phyloP scores from a whole-genome alignment of 2,113 vertebrate species.

The Alethe diademata region DNA sequence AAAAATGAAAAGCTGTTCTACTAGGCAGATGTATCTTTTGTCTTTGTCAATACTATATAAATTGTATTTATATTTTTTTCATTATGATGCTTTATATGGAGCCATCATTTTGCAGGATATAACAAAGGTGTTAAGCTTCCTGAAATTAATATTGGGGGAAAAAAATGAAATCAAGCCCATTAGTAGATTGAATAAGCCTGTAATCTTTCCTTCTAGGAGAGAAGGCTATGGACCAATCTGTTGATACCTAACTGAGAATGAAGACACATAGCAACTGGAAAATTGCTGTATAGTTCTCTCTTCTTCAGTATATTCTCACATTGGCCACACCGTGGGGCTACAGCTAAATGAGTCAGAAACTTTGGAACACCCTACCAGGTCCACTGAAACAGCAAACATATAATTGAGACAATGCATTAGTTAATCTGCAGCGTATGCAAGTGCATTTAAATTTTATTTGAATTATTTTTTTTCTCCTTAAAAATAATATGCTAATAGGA shows the following conservation, averaged over 20 bases:
- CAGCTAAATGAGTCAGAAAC: constrained; percentile 17
- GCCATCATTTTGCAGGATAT: not conserved
- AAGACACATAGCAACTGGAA: not conserved
- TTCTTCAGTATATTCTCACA: not conserved
- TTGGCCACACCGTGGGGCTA: constrained; percentile 66
- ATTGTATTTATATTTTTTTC: not conserved
- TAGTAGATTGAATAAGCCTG: not conserved
- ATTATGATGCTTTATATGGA: not conserved
- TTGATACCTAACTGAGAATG: not conserved
- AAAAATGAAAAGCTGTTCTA: constrained; percentile 1
- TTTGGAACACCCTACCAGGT: not conserved
- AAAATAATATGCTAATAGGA: not conserved
- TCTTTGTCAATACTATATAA: not conserved
- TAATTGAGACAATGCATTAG: not conserved
- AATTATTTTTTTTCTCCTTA: not conserved
- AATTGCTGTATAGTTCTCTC: not conserved
- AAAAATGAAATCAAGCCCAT: not conserved
- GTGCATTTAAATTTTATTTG: not conserved
- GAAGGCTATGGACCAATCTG: not conserved
- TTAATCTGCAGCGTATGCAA: not conserved
- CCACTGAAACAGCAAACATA: not conserved
- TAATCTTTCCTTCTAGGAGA: not conserved
- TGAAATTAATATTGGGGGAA: not conserved
- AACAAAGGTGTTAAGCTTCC: not conserved
- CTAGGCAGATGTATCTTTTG: not conserved